phyloP scores from a whole-genome alignment of 1,140 invertebrate species.

The Nasonia longicornis region DNA sequence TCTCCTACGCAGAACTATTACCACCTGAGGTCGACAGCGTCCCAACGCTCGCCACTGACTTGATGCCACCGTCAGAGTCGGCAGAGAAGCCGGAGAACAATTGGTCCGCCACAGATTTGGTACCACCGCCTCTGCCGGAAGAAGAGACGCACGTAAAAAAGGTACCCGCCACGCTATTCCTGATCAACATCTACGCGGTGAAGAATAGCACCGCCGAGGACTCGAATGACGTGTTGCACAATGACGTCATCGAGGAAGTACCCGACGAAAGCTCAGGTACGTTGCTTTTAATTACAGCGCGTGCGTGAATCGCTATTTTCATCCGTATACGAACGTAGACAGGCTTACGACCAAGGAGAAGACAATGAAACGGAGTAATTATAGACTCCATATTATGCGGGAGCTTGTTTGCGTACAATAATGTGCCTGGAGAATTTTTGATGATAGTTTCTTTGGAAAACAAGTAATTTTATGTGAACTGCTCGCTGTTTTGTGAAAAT shows the following conservation, averaged over 20 bases:
- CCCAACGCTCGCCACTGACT: slow-evolving; percentile 57
- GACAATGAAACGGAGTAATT: neutral
- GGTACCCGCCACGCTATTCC: slow-evolving; percentile 53
- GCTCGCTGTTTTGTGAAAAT: too few relatives aligned
- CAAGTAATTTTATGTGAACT: too few relatives aligned
- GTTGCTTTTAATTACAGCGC: neutral
- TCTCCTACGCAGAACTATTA: slow-evolving; percentile 12
- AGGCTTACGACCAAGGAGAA: neutral
- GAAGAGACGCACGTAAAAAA: slow-evolving; percentile 29
- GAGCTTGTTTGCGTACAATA: neutral
- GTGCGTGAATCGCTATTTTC: neutral
- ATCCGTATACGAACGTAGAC: neutral
- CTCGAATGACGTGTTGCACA: slow-evolving; percentile 50
- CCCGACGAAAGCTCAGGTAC: slow-evolving; percentile 46
- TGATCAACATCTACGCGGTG: slow-evolving; percentile 64
- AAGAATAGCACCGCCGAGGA: slow-evolving; percentile 57
- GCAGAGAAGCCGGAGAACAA: slow-evolving; percentile 24
- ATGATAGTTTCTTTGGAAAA: too few relatives aligned
- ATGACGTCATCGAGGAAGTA: slow-evolving; percentile 48
- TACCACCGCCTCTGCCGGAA: slow-evolving; percentile 53
- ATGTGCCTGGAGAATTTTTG: neutral
- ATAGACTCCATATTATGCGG: neutral
- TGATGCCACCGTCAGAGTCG: slow-evolving; percentile 53
- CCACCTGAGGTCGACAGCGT: slow-evolving; percentile 38
- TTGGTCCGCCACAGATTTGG: slow-evolving; percentile 55